Percentiles rank a stretch among this genome's conserved stretches.
Evolutionary conservation across 2,797 vertebrate species (phyloP).

Genomic region (Apogon hyalosoma): DNA sequence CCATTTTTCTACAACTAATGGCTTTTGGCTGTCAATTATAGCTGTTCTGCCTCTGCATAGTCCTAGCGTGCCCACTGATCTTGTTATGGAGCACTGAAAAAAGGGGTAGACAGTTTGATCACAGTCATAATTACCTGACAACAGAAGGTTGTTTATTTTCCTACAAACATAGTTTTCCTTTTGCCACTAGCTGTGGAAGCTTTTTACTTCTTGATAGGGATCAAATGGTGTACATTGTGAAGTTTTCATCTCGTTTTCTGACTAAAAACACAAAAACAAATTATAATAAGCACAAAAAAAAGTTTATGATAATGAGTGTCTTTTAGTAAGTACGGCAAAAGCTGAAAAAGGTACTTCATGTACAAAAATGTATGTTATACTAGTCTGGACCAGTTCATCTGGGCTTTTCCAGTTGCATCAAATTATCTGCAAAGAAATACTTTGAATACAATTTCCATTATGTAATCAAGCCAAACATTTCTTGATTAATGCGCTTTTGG

Average conservation of each 20-base stretch:
- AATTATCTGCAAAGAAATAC: too few species aligned
- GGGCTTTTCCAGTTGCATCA: too few species aligned
- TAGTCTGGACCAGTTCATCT: too few species aligned
- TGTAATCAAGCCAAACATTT: too few species aligned
- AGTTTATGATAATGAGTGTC: too few species aligned
- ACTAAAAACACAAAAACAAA: too few species aligned
- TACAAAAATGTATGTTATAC: too few species aligned
- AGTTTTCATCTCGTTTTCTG: not conserved
- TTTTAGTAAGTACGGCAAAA: too few species aligned
- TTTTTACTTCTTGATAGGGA: not conserved
- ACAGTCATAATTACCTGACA: not conserved
- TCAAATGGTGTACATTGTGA: not conserved
- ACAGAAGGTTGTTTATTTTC: slow-evolving; percentile 2
- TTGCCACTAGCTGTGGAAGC: not conserved
- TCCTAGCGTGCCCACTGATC: slow-evolving; percentile 18
- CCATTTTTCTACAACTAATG: slow-evolving; percentile 35
- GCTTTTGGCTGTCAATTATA: slow-evolving; percentile 32
- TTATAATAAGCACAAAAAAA: too few species aligned
- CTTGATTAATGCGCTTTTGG: too few species aligned
- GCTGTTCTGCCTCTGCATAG: slow-evolving; percentile 3
- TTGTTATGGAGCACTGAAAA: slow-evolving; percentile 5
- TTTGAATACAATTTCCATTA: too few species aligned
- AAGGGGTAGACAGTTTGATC: not conserved
- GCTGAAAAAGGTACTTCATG: too few species aligned
- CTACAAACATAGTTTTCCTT: not conserved